Evolutionary conservation across 2,113 vertebrate species (phyloP).

Genomic region (Alethe castanea): DNA sequence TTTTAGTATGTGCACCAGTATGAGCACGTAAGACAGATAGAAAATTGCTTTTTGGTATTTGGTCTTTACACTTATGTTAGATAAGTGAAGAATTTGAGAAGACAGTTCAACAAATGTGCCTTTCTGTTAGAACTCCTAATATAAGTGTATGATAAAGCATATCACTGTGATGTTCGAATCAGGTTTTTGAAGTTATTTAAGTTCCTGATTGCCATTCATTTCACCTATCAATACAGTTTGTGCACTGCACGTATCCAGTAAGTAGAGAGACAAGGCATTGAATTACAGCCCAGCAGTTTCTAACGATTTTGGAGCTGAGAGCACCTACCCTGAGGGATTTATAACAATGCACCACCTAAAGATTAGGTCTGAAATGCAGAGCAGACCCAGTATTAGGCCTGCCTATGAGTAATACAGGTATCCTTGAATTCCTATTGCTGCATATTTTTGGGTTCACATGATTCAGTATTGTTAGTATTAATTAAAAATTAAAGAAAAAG

Average conservation of each 20-base stretch:
- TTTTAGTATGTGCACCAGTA: fast-evolving
- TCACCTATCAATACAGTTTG: not conserved
- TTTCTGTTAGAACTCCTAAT: not conserved
- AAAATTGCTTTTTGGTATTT: not conserved
- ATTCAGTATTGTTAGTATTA: not conserved
- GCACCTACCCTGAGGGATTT: not conserved
- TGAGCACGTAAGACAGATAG: not conserved
- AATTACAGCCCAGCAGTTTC: not conserved
- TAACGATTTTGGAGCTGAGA: not conserved
- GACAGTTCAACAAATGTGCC: not conserved
- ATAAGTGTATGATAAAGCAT: not conserved
- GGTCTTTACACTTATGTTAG: not conserved
- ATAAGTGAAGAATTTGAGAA: not conserved
- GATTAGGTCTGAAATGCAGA: not conserved
- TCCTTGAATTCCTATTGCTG: not conserved
- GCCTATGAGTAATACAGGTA: not conserved
- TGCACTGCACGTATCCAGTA: not conserved
- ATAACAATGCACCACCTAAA: not conserved
- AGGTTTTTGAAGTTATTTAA: not conserved
- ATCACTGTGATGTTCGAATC: fast-evolving
- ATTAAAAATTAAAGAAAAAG: not conserved
- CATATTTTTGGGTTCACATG: not conserved
- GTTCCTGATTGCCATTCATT: not conserved
- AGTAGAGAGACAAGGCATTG: not conserved
- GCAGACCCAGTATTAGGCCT: not conserved